Conservation (phyloP, 2,113 vertebrate species). For the Leptobrachium ailaonicum region DNA sequence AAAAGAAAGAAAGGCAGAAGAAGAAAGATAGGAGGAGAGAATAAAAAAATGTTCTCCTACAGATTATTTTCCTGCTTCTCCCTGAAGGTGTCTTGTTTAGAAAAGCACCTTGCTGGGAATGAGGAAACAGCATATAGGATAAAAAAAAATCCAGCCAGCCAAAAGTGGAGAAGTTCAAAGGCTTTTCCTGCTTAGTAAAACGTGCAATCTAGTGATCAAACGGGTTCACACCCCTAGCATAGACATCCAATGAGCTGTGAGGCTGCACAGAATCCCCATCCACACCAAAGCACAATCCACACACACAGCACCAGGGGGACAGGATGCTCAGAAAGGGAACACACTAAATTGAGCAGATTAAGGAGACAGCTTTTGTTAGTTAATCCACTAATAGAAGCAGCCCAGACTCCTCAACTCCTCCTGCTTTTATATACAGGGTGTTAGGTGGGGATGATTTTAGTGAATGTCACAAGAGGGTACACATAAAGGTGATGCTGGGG, state of each 20-base stretch:
- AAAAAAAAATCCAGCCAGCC: slow-evolving; percentile 72
- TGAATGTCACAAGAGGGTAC: slow-evolving; percentile 33
- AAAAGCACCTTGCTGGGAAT: slow-evolving; percentile 82
- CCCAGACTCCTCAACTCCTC: slow-evolving; percentile 51
- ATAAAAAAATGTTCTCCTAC: slow-evolving; percentile 21
- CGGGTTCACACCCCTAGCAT: slow-evolving; percentile 85
- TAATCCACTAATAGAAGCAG: slow-evolving; percentile 50
- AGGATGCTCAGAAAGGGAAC: slow-evolving; percentile 50
- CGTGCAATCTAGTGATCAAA: slow-evolving; percentile 89
- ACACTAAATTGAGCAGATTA: slow-evolving; percentile 49
- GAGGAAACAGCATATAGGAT: slow-evolving; percentile 69
- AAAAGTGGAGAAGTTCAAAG: slow-evolving; percentile 92
- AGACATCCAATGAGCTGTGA: slow-evolving; percentile 86
- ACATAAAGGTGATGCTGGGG: not conserved
- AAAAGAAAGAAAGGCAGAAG: slow-evolving; percentile 16
- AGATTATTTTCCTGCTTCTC: slow-evolving; percentile 51
- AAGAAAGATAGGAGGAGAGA: slow-evolving; percentile 19
- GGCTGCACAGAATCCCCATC: slow-evolving; percentile 72
- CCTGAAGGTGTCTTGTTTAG: slow-evolving; percentile 71
- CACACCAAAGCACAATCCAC: slow-evolving; percentile 56
- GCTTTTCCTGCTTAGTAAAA: slow-evolving; percentile 83
- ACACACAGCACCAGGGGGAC: slow-evolving; percentile 48
- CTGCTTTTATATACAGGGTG: slow-evolving; percentile 41
- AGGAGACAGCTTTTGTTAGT: slow-evolving; percentile 53
- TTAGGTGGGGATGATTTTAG: slow-evolving; percentile 43